Evolutionary conservation across 2,797 vertebrate species (phyloP).

Genomic region (Aeoliscus strigatus): DNA sequence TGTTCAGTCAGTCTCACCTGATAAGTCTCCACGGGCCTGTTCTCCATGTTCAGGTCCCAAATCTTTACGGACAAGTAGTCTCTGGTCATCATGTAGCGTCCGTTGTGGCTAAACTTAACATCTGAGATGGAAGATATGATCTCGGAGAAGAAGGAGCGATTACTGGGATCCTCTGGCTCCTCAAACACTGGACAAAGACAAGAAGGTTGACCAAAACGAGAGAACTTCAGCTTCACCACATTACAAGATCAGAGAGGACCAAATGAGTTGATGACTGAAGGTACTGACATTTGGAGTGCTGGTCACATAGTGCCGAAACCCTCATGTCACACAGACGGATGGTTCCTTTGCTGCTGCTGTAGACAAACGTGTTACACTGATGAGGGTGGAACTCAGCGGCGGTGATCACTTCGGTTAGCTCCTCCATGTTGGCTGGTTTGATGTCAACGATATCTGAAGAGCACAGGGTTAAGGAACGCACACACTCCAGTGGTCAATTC

Average conservation of each 20-base stretch:
- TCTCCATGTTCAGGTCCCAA: slow-evolving; percentile 99
- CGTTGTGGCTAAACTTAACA: slow-evolving; percentile 98
- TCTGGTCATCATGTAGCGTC: slow-evolving; percentile 98
- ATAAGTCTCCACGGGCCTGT: slow-evolving; percentile 94
- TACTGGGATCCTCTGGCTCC: slow-evolving; percentile 98
- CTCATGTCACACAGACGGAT: slow-evolving; percentile 98
- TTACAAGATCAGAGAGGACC: no score
- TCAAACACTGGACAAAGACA: slow-evolving; percentile 83
- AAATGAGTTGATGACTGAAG: no score
- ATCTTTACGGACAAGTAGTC: slow-evolving; percentile 98
- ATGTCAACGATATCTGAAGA: slow-evolving; percentile 94
- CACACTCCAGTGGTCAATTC: no score
- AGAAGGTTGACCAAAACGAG: not conserved
- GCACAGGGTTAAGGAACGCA: slow-evolving; percentile 63
- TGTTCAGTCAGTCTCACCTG: slow-evolving; percentile 74
- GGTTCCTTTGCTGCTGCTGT: slow-evolving; percentile 99
- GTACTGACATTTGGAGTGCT: slow-evolving; percentile 89
- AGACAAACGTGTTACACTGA: slow-evolving; percentile 95
- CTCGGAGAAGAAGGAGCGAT: slow-evolving; percentile 99
- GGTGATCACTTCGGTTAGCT: slow-evolving; percentile 97
- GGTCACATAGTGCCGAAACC: slow-evolving; percentile 90
- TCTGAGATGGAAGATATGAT: slow-evolving; percentile 99
- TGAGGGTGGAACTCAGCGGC: slow-evolving; percentile 96
- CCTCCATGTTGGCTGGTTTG: slow-evolving; percentile 98
- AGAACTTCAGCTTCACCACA: not conserved